Evolutionary conservation across 1,140 invertebrate genomes (phyloP), one percentile per base, ranked within the genome.

Genomic region (Drosophila prosaltans): DNA sequence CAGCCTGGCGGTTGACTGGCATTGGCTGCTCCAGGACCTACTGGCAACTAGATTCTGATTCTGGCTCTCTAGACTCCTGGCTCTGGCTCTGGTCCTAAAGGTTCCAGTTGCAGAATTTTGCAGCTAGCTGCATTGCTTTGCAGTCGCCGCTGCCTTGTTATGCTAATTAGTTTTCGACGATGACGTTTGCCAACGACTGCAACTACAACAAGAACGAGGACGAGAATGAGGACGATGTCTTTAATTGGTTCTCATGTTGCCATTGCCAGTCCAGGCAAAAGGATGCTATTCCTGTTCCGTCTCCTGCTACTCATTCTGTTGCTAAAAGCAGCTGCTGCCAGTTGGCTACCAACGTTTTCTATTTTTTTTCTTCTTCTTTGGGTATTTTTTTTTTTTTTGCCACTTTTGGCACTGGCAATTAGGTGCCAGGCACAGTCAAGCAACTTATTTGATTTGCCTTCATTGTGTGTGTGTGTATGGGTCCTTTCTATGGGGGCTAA

Each of bases 141-240:
- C 80, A 70, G 76, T 57, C 65, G 72, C 73, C 45, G 45, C 45
- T 51, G 45, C 45, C 77, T 88, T 89, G 84, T 88, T 88, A 88
- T 88, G 83, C 84, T 88, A 88, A 88, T 88, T 88, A 88, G 84
- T 88, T 88, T 89, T 89, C 83, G 84, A 88, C 83, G 84, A 83
- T 88, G 84, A 88, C 83, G 83, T 88, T 88, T 88, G 83, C 84
- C 84, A 89, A 72, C 76, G 65, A 51, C 45, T 51, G 21, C 45
- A 51, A 51, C 45, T 51, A 51, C 45, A 26, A 40, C 9, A 11
- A 16, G 16, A 16, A 40, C 39, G 3, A 11, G 45, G 2, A 51
- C 2, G 80, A 66, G 83, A 70, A 58, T 62, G 57, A 72, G 72
- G 78, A 77, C 83, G 84, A 89, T 83, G 84, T 88, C 83, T 88